These are phyloP conservation scores for Synanthedon tipuliformis DNA, from an alignment of 2,888 invertebrate species.

Conservation along the genomic window DNA sequence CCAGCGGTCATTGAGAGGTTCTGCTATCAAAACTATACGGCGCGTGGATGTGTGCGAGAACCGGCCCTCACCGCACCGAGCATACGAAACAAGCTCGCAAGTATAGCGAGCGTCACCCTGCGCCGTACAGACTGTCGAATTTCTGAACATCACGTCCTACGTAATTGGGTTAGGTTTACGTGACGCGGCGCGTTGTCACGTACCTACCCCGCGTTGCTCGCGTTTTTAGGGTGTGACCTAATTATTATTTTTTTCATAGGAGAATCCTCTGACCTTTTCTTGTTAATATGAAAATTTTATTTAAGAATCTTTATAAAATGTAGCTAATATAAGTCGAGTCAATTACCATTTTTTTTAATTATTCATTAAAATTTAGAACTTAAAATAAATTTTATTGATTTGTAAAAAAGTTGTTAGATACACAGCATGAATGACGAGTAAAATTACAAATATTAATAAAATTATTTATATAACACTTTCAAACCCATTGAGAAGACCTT, in stretches of 20 bases:
- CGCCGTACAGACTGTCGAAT: constrained; percentile 37
- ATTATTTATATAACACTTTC: too few species aligned
- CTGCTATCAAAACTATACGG: constrained; percentile 16
- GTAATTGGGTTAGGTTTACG: constrained; percentile 68
- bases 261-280: not conserved
- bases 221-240: constrained; percentile 50
- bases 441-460: too few species aligned
- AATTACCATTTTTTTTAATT: too few species aligned
- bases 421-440: too few species aligned
- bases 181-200: constrained; percentile 52
- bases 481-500: too few species aligned
- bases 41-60: constrained; percentile 55
- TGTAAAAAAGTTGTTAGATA: too few species aligned
- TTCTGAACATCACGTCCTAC: constrained; percentile 54
- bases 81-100: constrained; percentile 57
- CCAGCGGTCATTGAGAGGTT: constrained; percentile 74
- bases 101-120: constrained; percentile 8
- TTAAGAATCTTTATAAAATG: too few species aligned
- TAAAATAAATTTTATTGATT: too few species aligned
- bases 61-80: constrained; percentile 44
- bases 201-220: constrained; percentile 15
- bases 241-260: constrained; percentile 19
- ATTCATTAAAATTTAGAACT: too few species aligned
- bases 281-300: too few species aligned
- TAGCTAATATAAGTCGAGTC: too few species aligned